Base-by-base conservation (phyloP, 2,797 vertebrate species). In the Oryzias dopingdopingensis region DNA sequence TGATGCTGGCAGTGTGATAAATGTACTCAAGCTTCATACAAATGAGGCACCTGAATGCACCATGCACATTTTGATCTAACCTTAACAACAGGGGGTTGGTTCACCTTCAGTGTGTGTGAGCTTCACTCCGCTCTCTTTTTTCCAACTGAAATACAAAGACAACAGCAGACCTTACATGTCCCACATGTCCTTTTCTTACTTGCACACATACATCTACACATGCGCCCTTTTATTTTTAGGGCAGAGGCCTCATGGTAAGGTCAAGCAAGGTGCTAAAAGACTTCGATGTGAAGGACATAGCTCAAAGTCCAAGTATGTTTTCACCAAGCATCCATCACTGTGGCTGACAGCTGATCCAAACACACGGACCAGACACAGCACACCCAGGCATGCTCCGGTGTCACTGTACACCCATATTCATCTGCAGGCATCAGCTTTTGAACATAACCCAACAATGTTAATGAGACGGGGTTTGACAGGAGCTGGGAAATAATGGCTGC, bases 291-390 rank as follows among this genome's bases (percentile, higher is more conserved):
- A 91, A 90, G 89, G 87, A 89, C 89, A 89, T 88, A 82, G 73
- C 87, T 88, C 70, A 76, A 84, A 90, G 75, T 86, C 85, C 86
- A 90, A 89, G 87, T 89, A 89, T 90, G 80, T 90, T 91, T 90
- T 90, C 90, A 90, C 77, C 68, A 12, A 42, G 53, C 63, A 76
- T 90, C 85, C 80, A 77, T 91, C 88, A 90, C 43, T 13, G 52
- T 55, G 20, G 71, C 76, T 87, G 87, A 89, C 90, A 90, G 85
- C 87, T 88, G 86, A 72, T 69, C 53, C 52, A 15, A 46, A 65
- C 29, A 16, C 73, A 66, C 76, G 42, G 46, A 55, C 58, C 40
- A 57, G 52, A 67, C 13, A 32, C 37, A 18, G 52, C 52, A 32
- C 70, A 67, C 43, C 37, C 56, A 66, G 56, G 51, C 74, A 78